phyloP scores from a whole-genome alignment of 35 echinoderm and acorn worm genomes.

The Amphiura filiformis region DNA sequence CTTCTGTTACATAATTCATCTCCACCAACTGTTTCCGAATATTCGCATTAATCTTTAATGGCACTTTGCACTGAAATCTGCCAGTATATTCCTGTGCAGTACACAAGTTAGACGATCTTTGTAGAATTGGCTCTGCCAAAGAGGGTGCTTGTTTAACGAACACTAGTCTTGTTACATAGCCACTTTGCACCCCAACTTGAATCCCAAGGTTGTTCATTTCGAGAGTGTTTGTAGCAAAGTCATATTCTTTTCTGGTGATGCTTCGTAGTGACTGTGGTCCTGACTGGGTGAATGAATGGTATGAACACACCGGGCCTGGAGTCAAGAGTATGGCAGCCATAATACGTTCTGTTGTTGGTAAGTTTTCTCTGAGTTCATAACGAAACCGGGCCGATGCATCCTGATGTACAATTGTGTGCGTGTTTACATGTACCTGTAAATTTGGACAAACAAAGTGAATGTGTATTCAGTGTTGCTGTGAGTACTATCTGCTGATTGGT shows the following conservation, averaged over 20 bases:
- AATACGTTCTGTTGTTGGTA: not conserved
- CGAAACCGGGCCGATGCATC: not conserved
- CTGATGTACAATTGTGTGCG: not conserved
- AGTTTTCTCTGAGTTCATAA: not conserved
- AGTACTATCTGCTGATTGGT: too few relatives aligned
- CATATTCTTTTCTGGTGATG: not conserved
- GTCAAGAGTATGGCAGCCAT: not conserved
- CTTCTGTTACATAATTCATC: not conserved
- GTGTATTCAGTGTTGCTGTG: too few relatives aligned
- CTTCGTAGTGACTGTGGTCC: not conserved
- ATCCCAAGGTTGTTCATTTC: not conserved
- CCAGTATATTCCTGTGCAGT: not conserved
- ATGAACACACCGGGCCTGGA: not conserved
- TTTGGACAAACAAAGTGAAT: too few relatives aligned
- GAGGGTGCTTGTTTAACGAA: not conserved
- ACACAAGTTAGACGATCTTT: not conserved
- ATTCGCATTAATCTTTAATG: not conserved
- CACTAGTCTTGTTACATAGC: not conserved
- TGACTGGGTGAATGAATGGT: not conserved
- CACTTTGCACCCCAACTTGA: not conserved
- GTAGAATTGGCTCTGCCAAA: not conserved
- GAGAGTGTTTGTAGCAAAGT: not conserved
- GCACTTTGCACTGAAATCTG: not conserved
- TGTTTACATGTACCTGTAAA: not conserved
- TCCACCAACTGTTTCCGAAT: not conserved